A percentile compares a stretch with the other conserved stretches of the same genome.
Conservation (phyloP, 2,113 vertebrate species). For the Bombycilla garrulus region DNA sequence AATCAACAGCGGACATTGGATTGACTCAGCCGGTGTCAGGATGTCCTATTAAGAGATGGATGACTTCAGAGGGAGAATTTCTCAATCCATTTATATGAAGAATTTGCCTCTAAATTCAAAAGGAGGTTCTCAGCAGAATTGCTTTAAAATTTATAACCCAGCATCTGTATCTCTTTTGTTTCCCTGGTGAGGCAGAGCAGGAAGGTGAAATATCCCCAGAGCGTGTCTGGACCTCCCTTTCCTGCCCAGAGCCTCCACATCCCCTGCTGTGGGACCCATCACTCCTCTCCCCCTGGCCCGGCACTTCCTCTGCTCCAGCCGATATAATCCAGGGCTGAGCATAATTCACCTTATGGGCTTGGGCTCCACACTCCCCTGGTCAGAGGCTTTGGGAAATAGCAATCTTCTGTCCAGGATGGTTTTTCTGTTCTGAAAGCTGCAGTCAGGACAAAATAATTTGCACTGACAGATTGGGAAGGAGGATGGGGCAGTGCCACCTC, state of each 20-base stretch:
- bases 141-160: slow-evolving; percentile 54
- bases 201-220: slow-evolving; percentile 11
- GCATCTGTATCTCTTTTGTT: slow-evolving; percentile 30
- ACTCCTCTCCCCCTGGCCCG: neutral
- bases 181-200: neutral
- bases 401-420: neutral
- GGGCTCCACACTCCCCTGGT: neutral
- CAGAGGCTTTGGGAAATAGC: neutral
- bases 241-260: neutral
- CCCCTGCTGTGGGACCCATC: neutral
- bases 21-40: slow-evolving; percentile 48
- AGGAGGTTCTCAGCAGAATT: slow-evolving; percentile 39
- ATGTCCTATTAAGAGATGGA: slow-evolving; percentile 28
- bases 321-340: neutral
- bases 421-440: neutral
- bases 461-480: neutral
- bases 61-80: slow-evolving; percentile 47
- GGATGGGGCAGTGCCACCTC: neutral
- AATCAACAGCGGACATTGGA: slow-evolving; percentile 33
- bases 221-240: neutral
- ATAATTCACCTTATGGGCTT: neutral
- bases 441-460: neutral
- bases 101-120: slow-evolving; percentile 31
- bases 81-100: slow-evolving; percentile 51
- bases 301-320: neutral